Evolutionary conservation across 2,113 vertebrate species (phyloP).

Genomic region (Seriola dumerili): DNA sequence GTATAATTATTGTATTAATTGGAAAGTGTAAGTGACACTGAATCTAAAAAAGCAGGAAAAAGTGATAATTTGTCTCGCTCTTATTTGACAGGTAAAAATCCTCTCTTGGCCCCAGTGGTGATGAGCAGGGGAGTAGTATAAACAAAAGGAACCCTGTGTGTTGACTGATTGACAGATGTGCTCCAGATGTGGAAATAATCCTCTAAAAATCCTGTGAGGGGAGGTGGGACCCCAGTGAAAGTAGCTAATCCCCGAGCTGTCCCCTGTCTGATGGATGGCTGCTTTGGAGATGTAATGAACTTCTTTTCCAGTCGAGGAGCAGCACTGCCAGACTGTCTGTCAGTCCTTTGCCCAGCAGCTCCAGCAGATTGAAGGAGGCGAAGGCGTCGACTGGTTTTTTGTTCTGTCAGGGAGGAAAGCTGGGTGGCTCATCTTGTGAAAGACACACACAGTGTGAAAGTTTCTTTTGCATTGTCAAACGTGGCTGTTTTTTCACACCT

Average conservation of each 20-base stretch:
- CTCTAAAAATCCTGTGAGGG: neutral
- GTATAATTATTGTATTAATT: no score
- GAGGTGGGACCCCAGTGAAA: neutral
- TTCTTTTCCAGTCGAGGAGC: conserved; percentile 19
- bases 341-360: conserved; percentile 25
- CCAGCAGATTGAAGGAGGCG: conserved; percentile 13
- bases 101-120: no score
- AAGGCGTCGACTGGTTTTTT: conserved; percentile 25
- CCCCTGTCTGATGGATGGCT: conserved; percentile 21
- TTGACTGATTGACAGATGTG: neutral
- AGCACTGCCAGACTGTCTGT: conserved; percentile 21
- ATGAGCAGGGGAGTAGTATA: no score
- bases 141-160: no score
- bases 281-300: conserved; percentile 37
- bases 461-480: conserved; percentile 46
- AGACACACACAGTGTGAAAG: conserved; percentile 9
- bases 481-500: conserved; percentile 51
- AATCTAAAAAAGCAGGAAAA: no score
- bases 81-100: no score
- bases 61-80: no score
- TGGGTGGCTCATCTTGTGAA: conserved; percentile 24
- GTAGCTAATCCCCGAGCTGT: conserved; percentile 1
- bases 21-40: no score
- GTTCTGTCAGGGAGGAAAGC: conserved; percentile 14
- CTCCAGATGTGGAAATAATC: conserved; percentile 30